Evolutionary conservation across 2,113 vertebrate species (phyloP).

Genomic region (Kryptolebias marmoratus): DNA sequence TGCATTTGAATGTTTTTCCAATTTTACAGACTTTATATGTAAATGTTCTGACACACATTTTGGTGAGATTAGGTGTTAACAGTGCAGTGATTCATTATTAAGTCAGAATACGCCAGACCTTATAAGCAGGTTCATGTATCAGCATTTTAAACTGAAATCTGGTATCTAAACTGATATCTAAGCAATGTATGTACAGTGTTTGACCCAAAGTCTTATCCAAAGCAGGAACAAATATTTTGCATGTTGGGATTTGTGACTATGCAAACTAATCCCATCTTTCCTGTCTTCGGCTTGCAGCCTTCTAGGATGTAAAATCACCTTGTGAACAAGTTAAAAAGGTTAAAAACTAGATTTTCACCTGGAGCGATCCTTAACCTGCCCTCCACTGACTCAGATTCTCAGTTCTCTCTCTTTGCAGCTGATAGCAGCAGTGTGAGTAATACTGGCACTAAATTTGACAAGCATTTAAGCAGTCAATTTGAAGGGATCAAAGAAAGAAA

Average conservation of each 20-base stretch:
- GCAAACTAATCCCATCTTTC: background rate
- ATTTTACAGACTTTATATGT: background rate
- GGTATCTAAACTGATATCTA: too few species aligned
- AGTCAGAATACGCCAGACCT: background rate
- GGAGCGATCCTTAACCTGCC: background rate
- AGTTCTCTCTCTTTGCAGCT: conserved; percentile 6
- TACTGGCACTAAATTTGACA: conserved; percentile 7
- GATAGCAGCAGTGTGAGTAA: background rate
- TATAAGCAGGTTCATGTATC: background rate
- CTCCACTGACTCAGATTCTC: conserved; percentile 13
- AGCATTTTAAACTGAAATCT: background rate
- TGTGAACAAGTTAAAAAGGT: conserved; percentile 1
- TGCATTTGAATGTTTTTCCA: too few species aligned
- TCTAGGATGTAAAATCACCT: background rate
- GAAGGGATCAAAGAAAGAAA: conserved; percentile 10
- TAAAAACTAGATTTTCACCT: background rate
- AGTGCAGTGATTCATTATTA: background rate
- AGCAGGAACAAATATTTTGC: background rate
- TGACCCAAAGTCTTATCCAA: background rate
- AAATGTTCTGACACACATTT: background rate
- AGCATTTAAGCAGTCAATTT: conserved; percentile 16
- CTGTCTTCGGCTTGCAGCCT: background rate
- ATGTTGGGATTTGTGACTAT: background rate
- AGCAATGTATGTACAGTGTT: too few species aligned
- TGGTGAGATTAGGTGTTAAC: background rate